These are phyloP conservation scores for Sinocyclocheilus anshuiensis DNA, from an alignment of 2,113 vertebrate genomes.

Conservation along the genomic window DNA sequence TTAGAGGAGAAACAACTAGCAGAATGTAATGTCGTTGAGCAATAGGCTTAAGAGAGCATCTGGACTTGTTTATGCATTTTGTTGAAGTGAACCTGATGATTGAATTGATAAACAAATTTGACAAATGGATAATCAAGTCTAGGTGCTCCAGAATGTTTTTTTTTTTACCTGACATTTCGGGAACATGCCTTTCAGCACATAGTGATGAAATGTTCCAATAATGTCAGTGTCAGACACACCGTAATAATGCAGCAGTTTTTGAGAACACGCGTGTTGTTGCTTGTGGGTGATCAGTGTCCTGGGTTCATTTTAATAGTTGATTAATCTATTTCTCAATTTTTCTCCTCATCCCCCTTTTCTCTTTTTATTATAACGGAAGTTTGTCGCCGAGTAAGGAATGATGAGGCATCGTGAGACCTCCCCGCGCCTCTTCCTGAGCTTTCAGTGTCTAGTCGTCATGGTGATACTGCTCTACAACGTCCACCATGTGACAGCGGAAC, in stretches of 20 bases:
- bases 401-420: conserved; percentile 75
- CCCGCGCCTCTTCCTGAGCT: conserved; percentile 67
- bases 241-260: neutral
- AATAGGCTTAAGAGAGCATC: conserved; percentile 7
- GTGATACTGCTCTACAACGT: conserved; percentile 76
- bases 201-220: neutral
- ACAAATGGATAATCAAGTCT: conserved; percentile 8
- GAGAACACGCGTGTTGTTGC: neutral
- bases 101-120: neutral
- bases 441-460: conserved; percentile 73
- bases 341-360: conserved; percentile 1
- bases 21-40: neutral
- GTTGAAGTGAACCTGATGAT: neutral
- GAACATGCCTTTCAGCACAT: neutral
- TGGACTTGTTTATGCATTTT: neutral
- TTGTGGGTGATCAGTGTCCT: neutral
- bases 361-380: conserved; percentile 40
- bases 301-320: neutral
- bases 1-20: neutral
- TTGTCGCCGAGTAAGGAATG: conserved; percentile 55
- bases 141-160: neutral
- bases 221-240: neutral
- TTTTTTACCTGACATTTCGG: neutral
- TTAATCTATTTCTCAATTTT: neutral
- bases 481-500: conserved; percentile 65